Evolutionary conservation across 2,888 invertebrate species (phyloP), one percentile per base, ranked within the genome.

Genomic region (Pachycephus smyrnensis): DNA sequence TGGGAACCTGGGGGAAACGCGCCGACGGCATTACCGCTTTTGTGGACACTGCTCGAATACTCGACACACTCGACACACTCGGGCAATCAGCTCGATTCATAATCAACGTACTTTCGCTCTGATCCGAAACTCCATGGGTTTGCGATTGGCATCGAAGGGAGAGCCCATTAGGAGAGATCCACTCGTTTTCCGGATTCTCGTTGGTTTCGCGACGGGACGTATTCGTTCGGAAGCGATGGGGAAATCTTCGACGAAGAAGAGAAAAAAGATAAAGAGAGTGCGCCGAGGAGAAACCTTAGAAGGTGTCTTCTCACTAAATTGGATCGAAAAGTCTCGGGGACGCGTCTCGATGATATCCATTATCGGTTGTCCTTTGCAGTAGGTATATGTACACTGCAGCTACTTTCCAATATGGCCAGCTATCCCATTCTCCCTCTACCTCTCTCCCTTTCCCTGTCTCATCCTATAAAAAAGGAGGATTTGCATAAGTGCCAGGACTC

Each of bases 51-150:
- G 90, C 89, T 90, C 89, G 88, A 89, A 87, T 88, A 87, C 85
- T 87, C 84, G 82, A 85, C 86, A 86, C 88, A n/a, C 30, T 69
- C 30, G n/a, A 37, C 69, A 31, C 69, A 88, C 88, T 90, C 86
- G 86, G 89, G 88, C 89, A 89, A 90, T 90, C 89, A 88, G 88
- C 85, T 86, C 89, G 89, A 89, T 89, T 90, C 89, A 89, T 87
- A 88, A 89, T 86, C 87, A 87, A 85, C 86, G 88, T 86, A 87
- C 40, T 69, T 69, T 69, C 69, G 69, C 69, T 69, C 69, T 6
- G 40, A 40, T 40, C 6, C 40, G 40, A 40, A 40, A 40, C 40
- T 40, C 69, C 69, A 15, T 32, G 69, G 32, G 69, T 69, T 69
- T 32, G 69, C 69, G 69, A 69, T 69, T 69, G 69, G 32, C 69